Evolutionary conservation across 2,797 vertebrate species (phyloP).

Genomic region (Poecilia velifera): DNA sequence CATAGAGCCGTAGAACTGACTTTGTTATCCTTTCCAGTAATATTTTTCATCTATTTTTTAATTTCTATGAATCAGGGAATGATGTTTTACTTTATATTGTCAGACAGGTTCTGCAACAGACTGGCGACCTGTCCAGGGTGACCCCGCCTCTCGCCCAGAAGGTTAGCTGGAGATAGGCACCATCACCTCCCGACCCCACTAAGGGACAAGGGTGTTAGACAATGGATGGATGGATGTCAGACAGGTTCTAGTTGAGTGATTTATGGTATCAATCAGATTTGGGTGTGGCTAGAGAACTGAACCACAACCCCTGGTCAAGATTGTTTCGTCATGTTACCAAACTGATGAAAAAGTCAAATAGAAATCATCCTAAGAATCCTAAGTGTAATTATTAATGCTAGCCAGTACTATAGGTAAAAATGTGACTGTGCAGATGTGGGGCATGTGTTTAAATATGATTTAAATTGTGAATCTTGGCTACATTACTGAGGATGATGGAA

Average conservation of each 20-base stretch:
- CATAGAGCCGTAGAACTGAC: background rate
- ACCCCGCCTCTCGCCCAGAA: too few species aligned
- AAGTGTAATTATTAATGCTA: background rate
- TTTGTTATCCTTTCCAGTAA: background rate
- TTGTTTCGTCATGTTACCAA: background rate
- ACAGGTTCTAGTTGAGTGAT: background rate
- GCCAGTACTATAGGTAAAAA: background rate
- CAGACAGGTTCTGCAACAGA: background rate
- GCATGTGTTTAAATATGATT: background rate
- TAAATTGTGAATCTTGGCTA: background rate
- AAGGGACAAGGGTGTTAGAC: too few species aligned
- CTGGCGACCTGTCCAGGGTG: too few species aligned
- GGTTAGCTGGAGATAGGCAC: too few species aligned
- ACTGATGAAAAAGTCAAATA: background rate
- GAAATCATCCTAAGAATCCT: background rate
- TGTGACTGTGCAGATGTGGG: background rate
- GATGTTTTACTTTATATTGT: background rate
- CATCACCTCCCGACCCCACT: too few species aligned
- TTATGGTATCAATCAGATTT: background rate
- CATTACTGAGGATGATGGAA: background rate
- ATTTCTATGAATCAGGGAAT: background rate
- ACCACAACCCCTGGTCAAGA: background rate
- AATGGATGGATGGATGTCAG: background rate
- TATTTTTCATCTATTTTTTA: background rate
- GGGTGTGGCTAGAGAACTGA: background rate